phyloP scores from a whole-genome alignment of 2,797 vertebrate species.

The Ptychadena robeensis region DNA sequence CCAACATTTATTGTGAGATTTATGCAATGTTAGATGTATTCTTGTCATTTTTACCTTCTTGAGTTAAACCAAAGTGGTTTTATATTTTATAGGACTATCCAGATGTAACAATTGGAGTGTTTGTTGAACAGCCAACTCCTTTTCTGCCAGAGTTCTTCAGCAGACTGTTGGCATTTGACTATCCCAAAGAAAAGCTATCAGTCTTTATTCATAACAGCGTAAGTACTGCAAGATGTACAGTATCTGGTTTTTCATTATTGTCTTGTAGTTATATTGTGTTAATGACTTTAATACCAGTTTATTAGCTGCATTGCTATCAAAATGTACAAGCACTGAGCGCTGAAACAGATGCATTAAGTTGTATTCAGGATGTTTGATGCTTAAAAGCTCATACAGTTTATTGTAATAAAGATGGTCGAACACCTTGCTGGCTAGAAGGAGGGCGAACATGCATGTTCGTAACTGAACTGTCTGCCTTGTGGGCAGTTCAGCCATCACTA shows the following conservation, averaged over 20 bases:
- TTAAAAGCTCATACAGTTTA: neutral
- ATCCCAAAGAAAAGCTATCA: slow-evolving; percentile 87
- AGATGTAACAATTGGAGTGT: slow-evolving; percentile 86
- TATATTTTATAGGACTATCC: slow-evolving; percentile 81
- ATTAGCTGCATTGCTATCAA: neutral
- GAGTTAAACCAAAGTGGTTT: neutral
- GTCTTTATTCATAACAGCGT: slow-evolving; percentile 96
- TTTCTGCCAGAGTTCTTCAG: slow-evolving; percentile 93
- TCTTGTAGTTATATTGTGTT: neutral
- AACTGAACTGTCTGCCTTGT: no score
- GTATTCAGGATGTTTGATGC: neutral
- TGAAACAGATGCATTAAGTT: neutral
- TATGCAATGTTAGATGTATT: neutral
- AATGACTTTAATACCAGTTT: neutral
- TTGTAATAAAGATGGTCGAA: neutral
- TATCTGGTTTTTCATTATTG: neutral
- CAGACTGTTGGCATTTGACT: slow-evolving; percentile 84
- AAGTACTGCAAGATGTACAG: slow-evolving; percentile 69
- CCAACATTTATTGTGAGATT: no score
- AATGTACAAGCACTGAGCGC: neutral
- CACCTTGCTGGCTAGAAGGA: no score
- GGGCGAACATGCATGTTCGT: no score
- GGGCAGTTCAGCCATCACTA: no score
- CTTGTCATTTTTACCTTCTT: no score
- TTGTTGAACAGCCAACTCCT: slow-evolving; percentile 95